Conservation (phyloP, 2,797 vertebrate species). For the Prunella strophiata region DNA sequence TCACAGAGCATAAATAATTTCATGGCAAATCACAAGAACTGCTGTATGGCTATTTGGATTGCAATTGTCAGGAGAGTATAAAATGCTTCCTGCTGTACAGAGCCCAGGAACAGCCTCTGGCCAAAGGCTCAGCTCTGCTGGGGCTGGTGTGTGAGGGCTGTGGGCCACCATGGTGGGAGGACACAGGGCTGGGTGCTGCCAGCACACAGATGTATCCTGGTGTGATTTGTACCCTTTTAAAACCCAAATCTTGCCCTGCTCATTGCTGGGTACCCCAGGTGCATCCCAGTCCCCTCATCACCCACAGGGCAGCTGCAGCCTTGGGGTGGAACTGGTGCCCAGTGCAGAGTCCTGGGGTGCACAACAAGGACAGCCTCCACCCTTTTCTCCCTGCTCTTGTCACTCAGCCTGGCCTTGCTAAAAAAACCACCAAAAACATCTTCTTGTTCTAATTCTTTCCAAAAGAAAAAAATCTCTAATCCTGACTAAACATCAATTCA, state of each 20-base stretch:
- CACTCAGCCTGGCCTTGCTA: neutral
- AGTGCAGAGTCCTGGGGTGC: accelerated
- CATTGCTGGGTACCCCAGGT: neutral
- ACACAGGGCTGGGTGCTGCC: neutral
- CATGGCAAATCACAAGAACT: neutral
- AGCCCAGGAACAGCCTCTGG: neutral
- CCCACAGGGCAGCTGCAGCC: neutral
- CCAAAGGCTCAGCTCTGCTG: neutral
- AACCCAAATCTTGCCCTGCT: neutral
- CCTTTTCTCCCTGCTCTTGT: neutral
- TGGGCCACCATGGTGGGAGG: neutral
- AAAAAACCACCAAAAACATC: neutral
- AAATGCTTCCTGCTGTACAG: neutral
- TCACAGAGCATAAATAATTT: slow-evolving; percentile 38
- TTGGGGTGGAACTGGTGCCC: neutral
- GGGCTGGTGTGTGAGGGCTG: neutral
- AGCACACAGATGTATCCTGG: accelerated
- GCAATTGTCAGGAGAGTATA: neutral
- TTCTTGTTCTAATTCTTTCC: neutral
- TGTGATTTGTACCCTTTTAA: neutral
- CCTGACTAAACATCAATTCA: accelerated
- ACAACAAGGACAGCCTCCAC: neutral
- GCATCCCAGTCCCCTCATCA: neutral
- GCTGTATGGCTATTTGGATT: slow-evolving; percentile 4
- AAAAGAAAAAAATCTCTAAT: neutral